phyloP scores from a whole-genome alignment of 2,888 invertebrate species.

The Patella depressa region DNA sequence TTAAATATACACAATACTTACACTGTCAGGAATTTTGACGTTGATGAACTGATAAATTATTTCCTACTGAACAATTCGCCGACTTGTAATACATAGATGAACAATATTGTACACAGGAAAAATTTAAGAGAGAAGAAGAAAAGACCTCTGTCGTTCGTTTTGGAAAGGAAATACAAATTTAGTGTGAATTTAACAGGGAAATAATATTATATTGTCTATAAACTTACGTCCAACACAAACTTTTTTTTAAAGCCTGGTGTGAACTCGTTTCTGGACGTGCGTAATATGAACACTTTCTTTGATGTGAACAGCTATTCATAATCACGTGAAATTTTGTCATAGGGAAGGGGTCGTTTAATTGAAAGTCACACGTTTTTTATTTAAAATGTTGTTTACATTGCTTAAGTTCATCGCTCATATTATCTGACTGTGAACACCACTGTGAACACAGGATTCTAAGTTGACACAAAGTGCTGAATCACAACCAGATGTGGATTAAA shows the following conservation, averaged over 20 bases:
- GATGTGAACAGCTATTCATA: slow-evolving; percentile 5
- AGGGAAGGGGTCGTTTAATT: not conserved
- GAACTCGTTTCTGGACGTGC: not conserved
- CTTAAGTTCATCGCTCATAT: slow-evolving; percentile 7
- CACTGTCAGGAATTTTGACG: too few species aligned
- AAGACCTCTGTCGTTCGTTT: not conserved
- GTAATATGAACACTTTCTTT: not conserved
- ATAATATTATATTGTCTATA: slow-evolving; percentile 5
- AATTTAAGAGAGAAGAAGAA: too few species aligned
- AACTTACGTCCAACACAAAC: not conserved
- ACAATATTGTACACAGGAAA: too few species aligned
- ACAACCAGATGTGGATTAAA: too few species aligned
- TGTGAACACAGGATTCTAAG: not conserved
- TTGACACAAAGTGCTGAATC: too few species aligned
- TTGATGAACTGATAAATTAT: too few species aligned
- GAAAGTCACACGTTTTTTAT: slow-evolving; percentile 2
- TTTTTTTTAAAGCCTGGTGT: not conserved
- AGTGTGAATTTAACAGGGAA: slow-evolving; percentile 2
- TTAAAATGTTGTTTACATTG: not conserved
- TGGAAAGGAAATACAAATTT: slow-evolving; percentile 6
- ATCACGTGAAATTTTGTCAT: not conserved
- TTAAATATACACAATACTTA: too few species aligned
- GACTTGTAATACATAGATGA: too few species aligned
- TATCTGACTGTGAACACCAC: not conserved
- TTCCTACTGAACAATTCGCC: too few species aligned